Evolutionary conservation across 2,797 vertebrate genomes (phyloP).

Genomic region (Emys orbicularis): DNA sequence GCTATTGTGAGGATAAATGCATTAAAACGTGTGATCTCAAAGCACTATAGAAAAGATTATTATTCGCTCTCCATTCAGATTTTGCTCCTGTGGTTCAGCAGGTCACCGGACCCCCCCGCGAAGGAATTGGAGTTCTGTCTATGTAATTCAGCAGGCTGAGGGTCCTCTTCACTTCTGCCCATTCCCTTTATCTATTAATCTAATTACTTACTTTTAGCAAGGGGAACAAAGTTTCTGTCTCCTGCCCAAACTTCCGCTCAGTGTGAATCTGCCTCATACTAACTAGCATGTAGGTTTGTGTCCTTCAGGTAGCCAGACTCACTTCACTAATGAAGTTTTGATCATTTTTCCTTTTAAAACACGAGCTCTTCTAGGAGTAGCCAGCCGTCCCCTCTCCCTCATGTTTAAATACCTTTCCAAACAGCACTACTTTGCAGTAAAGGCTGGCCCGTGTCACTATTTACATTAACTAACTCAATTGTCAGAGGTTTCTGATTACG

Average conservation of each 20-base stretch:
- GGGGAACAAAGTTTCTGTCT: not conserved
- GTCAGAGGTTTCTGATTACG: not conserved
- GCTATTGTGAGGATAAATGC: not conserved
- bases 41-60: not conserved
- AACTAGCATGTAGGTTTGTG: not conserved
- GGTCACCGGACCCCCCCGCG: not conserved
- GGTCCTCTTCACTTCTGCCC: not conserved
- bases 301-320: not conserved
- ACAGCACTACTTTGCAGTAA: not conserved
- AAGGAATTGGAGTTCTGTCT: not conserved
- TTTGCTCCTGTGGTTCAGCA: not conserved
- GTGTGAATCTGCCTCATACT: not conserved
- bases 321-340: not conserved
- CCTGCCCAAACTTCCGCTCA: not conserved
- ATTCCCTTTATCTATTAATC: not conserved
- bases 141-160: not conserved
- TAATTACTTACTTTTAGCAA: not conserved
- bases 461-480: not conserved
- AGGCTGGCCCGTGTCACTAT: not conserved
- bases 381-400: not conserved
- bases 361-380: not conserved
- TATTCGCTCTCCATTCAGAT: not conserved
- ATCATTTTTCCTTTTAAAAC: not conserved
- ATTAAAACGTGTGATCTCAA: not conserved
- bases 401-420: not conserved